Base-by-base conservation (phyloP, 1,140 invertebrate species). In the Leptestheria dahalacensis region DNA sequence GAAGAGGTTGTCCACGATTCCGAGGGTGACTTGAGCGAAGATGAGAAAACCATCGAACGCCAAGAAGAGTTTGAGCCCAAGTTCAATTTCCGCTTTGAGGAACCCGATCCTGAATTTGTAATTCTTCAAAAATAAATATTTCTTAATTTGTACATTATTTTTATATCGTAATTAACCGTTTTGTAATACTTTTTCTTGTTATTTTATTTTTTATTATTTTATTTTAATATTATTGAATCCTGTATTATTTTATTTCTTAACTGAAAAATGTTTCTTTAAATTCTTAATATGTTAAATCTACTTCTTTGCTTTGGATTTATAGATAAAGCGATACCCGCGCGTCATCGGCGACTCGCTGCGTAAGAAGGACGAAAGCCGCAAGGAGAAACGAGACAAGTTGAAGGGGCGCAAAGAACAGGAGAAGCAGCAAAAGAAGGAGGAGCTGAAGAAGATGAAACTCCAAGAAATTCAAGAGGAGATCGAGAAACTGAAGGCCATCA, bases 81-180 rank as follows among this genome's bases (percentile, higher is more conserved):
- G 68, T 97, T 86, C 68, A 97, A 97, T 75, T 96, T 94, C 71
- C 79, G 94, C 65, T 98, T 87, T 74, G 91, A 98, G 74, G 92
- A 97, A 73, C 93, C 93, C 0, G 93, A 96, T 74, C 79, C 84
- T 54, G 88, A 96, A 66, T 95, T 93, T 77, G 85, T 91, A 72
- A 79, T 79, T 77, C 68, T 18, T 20, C 21, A 54, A 59, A 29
- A 15, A 3, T 41, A 29, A n/a, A n/a, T n/a, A n/a, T n/a, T n/a
- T n/a, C n/a, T n/a, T n/a, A n/a, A n/a, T n/a, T n/a, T n/a, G n/a
- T n/a, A n/a, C n/a, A n/a, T n/a, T n/a, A n/a, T n/a, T n/a, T n/a
- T n/a, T n/a, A n/a, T n/a, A n/a, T n/a, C n/a, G n/a, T n/a, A n/a
- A n/a, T n/a, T n/a, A n/a, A n/a, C n/a, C n/a, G n/a, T n/a, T n/a